Percentiles rank a stretch among this genome's conserved stretches.
phyloP scores from a whole-genome alignment of 2,888 invertebrate species.

The Charanyca ferruginea region DNA sequence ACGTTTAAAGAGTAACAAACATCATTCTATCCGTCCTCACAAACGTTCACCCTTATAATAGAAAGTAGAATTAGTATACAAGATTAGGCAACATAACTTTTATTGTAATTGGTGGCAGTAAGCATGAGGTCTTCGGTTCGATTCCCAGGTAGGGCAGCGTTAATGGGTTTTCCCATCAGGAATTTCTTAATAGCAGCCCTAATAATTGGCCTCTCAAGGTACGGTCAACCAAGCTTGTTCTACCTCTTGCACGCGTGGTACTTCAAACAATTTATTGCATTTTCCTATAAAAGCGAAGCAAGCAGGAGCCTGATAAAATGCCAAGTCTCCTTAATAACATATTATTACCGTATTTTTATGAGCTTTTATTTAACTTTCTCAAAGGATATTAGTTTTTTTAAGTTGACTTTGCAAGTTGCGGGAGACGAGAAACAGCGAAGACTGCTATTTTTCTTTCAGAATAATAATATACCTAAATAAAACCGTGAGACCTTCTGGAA shows the following conservation, averaged over 20 bases:
- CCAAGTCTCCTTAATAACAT: slow-evolving; percentile 27
- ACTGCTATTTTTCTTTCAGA: slow-evolving; percentile 46
- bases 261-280: slow-evolving; percentile 4
- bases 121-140: too few relatives aligned
- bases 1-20: too few relatives aligned
- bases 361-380: slow-evolving; percentile 40
- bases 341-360: slow-evolving; percentile 24
- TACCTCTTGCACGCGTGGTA: background rate
- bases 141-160: too few relatives aligned
- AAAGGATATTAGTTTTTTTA: slow-evolving; percentile 56
- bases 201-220: background rate
- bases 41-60: too few relatives aligned
- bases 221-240: background rate
- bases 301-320: background rate
- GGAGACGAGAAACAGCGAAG: slow-evolving; percentile 26
- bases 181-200: too few relatives aligned
- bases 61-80: too few relatives aligned
- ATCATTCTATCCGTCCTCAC: too few relatives aligned
- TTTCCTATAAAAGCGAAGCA: background rate
- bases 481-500: slow-evolving; percentile 9
- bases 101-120: too few relatives aligned
- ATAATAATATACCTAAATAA: slow-evolving; percentile 42
- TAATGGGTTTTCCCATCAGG: too few relatives aligned
- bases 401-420: slow-evolving; percentile 52
- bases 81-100: too few relatives aligned